Evolutionary conservation across 2,888 invertebrate genomes (phyloP).

Genomic region (Eumacrocentrus americanus): DNA sequence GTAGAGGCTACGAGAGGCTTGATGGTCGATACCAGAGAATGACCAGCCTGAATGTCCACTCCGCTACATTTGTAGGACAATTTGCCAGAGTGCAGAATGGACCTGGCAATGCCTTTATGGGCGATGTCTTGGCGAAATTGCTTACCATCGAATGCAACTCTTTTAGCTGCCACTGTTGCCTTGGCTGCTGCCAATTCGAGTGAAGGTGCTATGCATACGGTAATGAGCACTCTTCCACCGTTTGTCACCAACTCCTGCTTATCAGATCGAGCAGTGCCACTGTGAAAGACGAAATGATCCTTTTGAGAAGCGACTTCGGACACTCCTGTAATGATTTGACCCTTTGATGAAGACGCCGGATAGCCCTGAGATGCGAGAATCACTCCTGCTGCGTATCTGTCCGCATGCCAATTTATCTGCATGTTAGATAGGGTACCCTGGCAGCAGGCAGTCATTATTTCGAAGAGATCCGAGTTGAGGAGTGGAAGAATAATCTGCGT

Average conservation of each 20-base stretch:
- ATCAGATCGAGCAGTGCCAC: slow-evolving; percentile 72
- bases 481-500: slow-evolving; percentile 93
- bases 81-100: slow-evolving; percentile 67
- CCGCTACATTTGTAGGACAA: slow-evolving; percentile 90
- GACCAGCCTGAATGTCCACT: slow-evolving; percentile 93
- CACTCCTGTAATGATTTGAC: slow-evolving; percentile 77
- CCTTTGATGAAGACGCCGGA: slow-evolving; percentile 89
- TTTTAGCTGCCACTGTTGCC: slow-evolving; percentile 75
- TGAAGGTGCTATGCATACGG: slow-evolving; percentile 73
- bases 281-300: slow-evolving; percentile 79
- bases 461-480: slow-evolving; percentile 80
- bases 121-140: slow-evolving; percentile 92
- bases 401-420: slow-evolving; percentile 72
- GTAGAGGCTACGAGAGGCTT: slow-evolving; percentile 84
- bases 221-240: slow-evolving; percentile 88
- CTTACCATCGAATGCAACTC: slow-evolving; percentile 81
- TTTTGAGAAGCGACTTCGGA: slow-evolving; percentile 64
- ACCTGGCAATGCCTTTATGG: slow-evolving; percentile 78
- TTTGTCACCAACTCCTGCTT: slow-evolving; percentile 77
- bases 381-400: slow-evolving; percentile 80
- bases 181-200: slow-evolving; percentile 75
- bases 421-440: slow-evolving; percentile 68
- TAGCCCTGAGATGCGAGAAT: slow-evolving; percentile 94
- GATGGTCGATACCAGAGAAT: slow-evolving; percentile 80
- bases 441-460: slow-evolving; percentile 78